These are phyloP conservation scores for Acrossocheilus fasciatus DNA, from an alignment of 2,797 vertebrate species.

Conservation along the genomic window DNA sequence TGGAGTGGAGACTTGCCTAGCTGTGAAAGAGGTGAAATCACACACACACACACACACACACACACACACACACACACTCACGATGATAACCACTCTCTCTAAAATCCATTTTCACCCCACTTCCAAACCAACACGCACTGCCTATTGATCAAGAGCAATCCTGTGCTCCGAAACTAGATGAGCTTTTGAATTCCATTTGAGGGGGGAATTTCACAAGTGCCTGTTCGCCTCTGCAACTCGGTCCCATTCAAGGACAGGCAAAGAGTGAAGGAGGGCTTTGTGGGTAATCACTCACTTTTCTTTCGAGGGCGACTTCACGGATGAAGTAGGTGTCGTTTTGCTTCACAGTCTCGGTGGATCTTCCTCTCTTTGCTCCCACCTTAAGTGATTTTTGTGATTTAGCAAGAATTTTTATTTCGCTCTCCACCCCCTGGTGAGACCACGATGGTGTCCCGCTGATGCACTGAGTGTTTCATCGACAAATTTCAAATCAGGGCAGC, in stretches of 20 bases:
- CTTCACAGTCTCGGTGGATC: conserved; percentile 33
- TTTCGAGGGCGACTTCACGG: conserved; percentile 36
- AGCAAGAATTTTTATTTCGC: conserved; percentile 18
- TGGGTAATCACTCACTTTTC: conserved; percentile 59
- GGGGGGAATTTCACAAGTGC: conserved; percentile 41
- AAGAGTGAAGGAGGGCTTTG: conserved; percentile 35
- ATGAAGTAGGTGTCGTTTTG: conserved; percentile 41
- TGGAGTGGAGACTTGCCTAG: conserved; percentile 93
- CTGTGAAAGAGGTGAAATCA: conserved; percentile 87
- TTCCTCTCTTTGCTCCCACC: background rate
- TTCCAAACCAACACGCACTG: conserved; percentile 37
- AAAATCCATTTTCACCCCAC: conserved; percentile 50
- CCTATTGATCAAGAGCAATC: conserved; percentile 51
- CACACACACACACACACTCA: conserved; percentile 3
- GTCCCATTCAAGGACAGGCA: conserved; percentile 41
- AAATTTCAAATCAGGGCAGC: conserved; percentile 26
- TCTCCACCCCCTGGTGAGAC: conserved; percentile 2
- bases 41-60: background rate
- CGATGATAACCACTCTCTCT: conserved; percentile 19
- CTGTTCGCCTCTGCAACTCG: conserved; percentile 11
- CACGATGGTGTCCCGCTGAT: conserved; percentile 4
- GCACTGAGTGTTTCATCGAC: conserved; percentile 46
- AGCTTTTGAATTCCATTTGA: conserved; percentile 52
- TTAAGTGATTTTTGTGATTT: conserved; percentile 9
- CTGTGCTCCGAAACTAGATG: conserved; percentile 34